Conservation (phyloP, 1,140 invertebrate species). For the Rhyacophila brunnea region DNA sequence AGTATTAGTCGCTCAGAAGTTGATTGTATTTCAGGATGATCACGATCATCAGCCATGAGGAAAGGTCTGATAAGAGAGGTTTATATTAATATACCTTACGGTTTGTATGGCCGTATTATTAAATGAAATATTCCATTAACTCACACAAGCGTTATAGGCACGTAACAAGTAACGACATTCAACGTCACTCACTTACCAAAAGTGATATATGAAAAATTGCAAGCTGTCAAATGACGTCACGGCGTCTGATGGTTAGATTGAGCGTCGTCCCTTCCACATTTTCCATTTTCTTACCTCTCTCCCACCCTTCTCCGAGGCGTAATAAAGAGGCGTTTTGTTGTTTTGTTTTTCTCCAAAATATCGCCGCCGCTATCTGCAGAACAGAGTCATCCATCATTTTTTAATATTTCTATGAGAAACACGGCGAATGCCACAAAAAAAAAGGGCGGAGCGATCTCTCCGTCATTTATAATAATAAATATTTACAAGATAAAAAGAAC, state of each 20-base stretch:
- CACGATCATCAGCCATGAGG: too few species aligned
- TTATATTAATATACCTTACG: too few species aligned
- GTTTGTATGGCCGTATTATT: too few species aligned
- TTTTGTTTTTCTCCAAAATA: constrained; percentile 17
- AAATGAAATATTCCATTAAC: too few species aligned
- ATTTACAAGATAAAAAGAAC: too few species aligned
- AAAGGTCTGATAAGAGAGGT: too few species aligned
- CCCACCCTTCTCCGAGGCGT: background rate
- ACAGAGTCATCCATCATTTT: constrained; percentile 32
- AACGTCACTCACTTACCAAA: background rate
- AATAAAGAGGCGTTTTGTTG: constrained; percentile 16
- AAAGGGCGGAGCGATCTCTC: background rate
- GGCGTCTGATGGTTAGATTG: background rate
- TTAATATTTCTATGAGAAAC: constrained; percentile 26
- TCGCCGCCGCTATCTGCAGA: constrained; percentile 12
- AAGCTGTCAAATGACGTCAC: constrained; percentile 17
- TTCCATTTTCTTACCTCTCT: background rate
- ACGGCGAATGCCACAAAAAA: constrained; percentile 11
- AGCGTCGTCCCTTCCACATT: background rate
- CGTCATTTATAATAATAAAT: too few species aligned
- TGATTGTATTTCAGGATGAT: too few species aligned
- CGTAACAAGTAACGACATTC: too few species aligned
- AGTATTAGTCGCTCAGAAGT: too few species aligned
- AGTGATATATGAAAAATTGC: constrained; percentile 21
- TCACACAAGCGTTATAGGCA: too few species aligned